Conservation (phyloP, 2,888 invertebrate species). For the Pemphredon lugubris region DNA sequence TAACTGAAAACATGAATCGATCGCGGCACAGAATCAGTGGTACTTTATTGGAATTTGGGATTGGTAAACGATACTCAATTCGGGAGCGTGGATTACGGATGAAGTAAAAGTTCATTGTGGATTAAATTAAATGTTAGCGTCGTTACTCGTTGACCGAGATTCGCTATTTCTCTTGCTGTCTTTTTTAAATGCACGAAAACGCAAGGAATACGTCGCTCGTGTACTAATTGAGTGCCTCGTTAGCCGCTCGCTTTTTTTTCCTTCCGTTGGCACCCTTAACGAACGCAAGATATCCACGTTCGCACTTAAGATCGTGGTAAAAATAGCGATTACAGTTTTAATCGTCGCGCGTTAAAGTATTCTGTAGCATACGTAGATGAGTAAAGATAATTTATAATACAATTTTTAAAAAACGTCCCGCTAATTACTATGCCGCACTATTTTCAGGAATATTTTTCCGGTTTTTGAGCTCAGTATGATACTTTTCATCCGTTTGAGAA, state of each 20-base stretch:
- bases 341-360: too few species aligned
- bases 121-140: neutral
- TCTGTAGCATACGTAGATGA: neutral
- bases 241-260: slow-evolving; percentile 13
- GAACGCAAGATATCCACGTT: neutral
- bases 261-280: slow-evolving; percentile 9
- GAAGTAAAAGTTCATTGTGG: too few species aligned
- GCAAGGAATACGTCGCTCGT: slow-evolving; percentile 2
- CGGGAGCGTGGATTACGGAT: too few species aligned
- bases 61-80: too few species aligned
- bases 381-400: neutral
- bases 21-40: too few species aligned
- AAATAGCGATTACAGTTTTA: neutral
- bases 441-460: neutral
- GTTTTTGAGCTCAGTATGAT: neutral
- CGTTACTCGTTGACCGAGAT: slow-evolving; percentile 1
- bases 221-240: slow-evolving; percentile 23
- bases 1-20: too few species aligned
- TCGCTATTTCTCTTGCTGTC: neutral
- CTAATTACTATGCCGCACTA: neutral
- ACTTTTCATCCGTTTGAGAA: neutral
- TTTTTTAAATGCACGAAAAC: slow-evolving; percentile 6
- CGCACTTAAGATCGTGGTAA: slow-evolving; percentile 1
- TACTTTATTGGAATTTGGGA: too few species aligned
- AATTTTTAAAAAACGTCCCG: too few species aligned